Percentiles rank a stretch among this genome's conserved stretches.
These are phyloP conservation scores for Phymatocera aterrima DNA, from an alignment of 2,888 invertebrate genomes.

Conservation along the genomic window DNA sequence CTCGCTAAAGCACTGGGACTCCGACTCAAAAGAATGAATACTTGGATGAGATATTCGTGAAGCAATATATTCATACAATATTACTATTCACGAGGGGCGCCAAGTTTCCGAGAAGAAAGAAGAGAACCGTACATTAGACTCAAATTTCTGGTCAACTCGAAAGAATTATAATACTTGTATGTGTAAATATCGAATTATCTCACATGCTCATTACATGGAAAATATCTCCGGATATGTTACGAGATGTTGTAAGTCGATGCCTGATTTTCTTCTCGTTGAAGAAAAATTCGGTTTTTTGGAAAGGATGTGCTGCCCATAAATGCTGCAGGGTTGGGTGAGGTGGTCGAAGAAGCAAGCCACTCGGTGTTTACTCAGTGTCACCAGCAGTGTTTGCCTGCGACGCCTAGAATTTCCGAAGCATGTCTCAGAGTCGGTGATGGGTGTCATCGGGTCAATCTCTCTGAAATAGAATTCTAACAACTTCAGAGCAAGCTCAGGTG, in stretches of 20 bases:
- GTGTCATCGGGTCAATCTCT: slow-evolving; percentile 37
- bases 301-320: slow-evolving; percentile 47
- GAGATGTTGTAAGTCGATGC: neutral
- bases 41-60: slow-evolving; percentile 18
- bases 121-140: neutral
- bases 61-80: slow-evolving; percentile 1
- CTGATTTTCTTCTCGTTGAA: slow-evolving; percentile 15
- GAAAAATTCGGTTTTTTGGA: slow-evolving; percentile 58
- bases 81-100: slow-evolving; percentile 4
- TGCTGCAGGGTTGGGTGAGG: neutral
- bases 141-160: neutral
- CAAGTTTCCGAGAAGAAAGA: neutral
- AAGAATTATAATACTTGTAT: neutral
- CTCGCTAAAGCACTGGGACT: slow-evolving; percentile 21
- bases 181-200: no score
- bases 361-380: slow-evolving; percentile 63
- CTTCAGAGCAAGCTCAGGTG: slow-evolving; percentile 30
- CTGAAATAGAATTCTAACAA: slow-evolving; percentile 41
- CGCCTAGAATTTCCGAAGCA: slow-evolving; percentile 60
- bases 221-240: neutral
- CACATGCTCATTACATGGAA: neutral
- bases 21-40: neutral
- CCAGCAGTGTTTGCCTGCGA: slow-evolving; percentile 59
- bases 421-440: slow-evolving; percentile 33
- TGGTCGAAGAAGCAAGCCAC: slow-evolving; percentile 58